These are phyloP conservation scores for Lasiurus cinereus DNA, from an alignment of 2,113 vertebrate genomes.

Conservation along the genomic window DNA sequence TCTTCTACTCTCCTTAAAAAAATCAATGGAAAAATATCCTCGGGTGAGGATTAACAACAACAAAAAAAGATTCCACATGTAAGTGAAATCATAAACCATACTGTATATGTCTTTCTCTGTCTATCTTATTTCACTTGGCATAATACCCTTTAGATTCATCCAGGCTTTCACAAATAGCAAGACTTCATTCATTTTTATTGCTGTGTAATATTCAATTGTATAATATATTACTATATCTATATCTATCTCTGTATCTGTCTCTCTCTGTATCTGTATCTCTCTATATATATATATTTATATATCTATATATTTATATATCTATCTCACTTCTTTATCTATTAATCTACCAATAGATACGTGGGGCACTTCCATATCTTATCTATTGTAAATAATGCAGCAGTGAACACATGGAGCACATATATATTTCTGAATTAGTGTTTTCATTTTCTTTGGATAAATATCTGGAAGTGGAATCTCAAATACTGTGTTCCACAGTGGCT, in stretches of 20 bases:
- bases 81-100: not conserved
- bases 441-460: not conserved
- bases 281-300: too few relatives aligned
- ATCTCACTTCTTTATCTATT: not conserved
- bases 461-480: not conserved
- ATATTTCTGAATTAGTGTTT: not conserved
- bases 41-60: too few relatives aligned
- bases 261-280: too few relatives aligned
- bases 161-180: not conserved
- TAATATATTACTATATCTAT: not conserved
- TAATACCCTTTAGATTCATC: not conserved
- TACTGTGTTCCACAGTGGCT: not conserved
- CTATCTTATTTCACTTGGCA: not conserved
- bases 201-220: not conserved
- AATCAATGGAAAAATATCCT: too few relatives aligned
- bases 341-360: not conserved
- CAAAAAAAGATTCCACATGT: not conserved
- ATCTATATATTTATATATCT: too few relatives aligned
- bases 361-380: not conserved
- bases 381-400: not conserved
- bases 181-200: not conserved
- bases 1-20: too few relatives aligned
- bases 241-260: too few relatives aligned
- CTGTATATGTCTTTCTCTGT: not conserved
- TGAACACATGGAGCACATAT: not conserved